Conservation (phyloP, 2,888 invertebrate genomes). For the Lochmaea crataegi region DNA sequence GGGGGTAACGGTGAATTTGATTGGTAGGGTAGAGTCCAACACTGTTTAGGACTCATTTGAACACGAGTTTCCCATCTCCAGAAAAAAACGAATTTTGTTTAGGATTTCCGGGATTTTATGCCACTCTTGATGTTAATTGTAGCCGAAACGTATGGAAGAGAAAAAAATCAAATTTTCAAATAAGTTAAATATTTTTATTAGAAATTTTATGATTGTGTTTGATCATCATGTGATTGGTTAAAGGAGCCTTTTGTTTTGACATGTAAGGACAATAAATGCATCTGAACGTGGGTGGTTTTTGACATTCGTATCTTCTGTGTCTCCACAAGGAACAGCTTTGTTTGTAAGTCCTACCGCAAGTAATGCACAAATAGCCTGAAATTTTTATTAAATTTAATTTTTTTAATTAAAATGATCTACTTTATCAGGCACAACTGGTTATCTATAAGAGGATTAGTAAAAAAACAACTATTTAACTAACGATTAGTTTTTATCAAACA, state of each 20-base stretch:
- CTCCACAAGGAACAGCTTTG: slow-evolving; percentile 42
- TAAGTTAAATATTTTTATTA: not conserved
- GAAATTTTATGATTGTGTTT: slow-evolving; percentile 36
- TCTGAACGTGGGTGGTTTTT: slow-evolving; percentile 49
- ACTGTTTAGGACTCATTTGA: slow-evolving; percentile 50
- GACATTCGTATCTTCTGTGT: slow-evolving; percentile 51
- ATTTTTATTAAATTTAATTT: slow-evolving; percentile 1
- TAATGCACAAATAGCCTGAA: slow-evolving; percentile 37
- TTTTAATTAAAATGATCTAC: not conserved
- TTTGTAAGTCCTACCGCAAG: slow-evolving; percentile 49
- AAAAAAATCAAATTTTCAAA: no score
- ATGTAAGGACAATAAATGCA: slow-evolving; percentile 47
- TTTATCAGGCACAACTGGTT: slow-evolving; percentile 1
- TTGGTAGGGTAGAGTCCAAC: no score
- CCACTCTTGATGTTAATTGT: no score
- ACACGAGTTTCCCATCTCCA: no score
- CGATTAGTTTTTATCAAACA: no score
- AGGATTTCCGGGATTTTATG: no score
- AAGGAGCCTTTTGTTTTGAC: slow-evolving; percentile 48
- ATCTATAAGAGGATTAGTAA: not conserved
- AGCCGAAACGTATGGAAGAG: no score
- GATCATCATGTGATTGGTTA: slow-evolving; percentile 41
- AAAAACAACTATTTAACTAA: no score
- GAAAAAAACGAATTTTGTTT: no score
- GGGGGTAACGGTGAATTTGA: no score